Evolutionary conservation across 2,888 invertebrate species (phyloP).

Genomic region (Ctena decussata): DNA sequence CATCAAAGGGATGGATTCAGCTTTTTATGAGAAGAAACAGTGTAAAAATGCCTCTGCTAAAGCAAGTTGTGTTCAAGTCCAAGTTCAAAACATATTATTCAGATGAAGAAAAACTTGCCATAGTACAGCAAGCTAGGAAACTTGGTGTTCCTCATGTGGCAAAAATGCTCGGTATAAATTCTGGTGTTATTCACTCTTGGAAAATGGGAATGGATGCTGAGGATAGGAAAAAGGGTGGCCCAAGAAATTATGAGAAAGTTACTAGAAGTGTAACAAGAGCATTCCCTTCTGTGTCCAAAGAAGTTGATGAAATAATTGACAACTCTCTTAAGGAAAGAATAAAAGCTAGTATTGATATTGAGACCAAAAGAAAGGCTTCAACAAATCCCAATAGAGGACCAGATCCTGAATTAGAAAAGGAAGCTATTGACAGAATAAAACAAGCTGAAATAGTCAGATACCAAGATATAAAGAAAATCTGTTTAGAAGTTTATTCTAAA

Average conservation of each 20-base stretch:
- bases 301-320: background rate
- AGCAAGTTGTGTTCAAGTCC: slow-evolving; percentile 54
- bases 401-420: slow-evolving; percentile 4
- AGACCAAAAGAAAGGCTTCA: background rate
- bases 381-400: slow-evolving; percentile 1
- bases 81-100: slow-evolving; percentile 57
- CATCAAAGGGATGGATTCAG: slow-evolving; percentile 63
- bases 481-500: background rate
- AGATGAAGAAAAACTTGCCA: slow-evolving; percentile 40
- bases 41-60: slow-evolving; percentile 21
- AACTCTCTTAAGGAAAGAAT: background rate
- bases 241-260: background rate
- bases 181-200: slow-evolving; percentile 63
- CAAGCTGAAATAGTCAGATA: background rate
- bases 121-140: slow-evolving; percentile 62
- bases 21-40: slow-evolving; percentile 55
- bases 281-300: background rate
- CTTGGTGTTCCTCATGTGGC: slow-evolving; percentile 64
- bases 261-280: slow-evolving; percentile 1
- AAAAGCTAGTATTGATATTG: slow-evolving; percentile 1
- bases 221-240: slow-evolving; percentile 31
- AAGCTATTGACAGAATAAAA: background rate
- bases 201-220: slow-evolving; percentile 57
- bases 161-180: slow-evolving; percentile 57
- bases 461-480: background rate